Evolutionary conservation across 1,140 invertebrate species (phyloP).

Genomic region (Eueides isabella): DNA sequence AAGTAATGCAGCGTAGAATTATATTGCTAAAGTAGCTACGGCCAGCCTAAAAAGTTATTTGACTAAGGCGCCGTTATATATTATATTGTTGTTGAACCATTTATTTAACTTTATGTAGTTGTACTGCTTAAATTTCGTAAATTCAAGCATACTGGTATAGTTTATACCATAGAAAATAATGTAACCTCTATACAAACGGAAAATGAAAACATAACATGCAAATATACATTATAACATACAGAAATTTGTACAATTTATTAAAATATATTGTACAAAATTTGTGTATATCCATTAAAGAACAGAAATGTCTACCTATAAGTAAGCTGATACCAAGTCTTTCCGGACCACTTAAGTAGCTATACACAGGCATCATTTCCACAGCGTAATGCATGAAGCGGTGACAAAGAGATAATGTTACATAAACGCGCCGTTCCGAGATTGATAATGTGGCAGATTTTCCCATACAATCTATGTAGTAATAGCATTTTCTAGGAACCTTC

Average conservation of each 20-base stretch:
- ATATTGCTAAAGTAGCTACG: background rate
- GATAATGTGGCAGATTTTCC: slow-evolving; percentile 49
- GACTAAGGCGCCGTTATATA: background rate
- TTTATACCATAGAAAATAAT: background rate
- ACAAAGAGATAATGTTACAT: slow-evolving; percentile 49
- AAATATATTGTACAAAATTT: background rate
- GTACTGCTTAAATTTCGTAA: background rate
- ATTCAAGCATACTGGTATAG: background rate
- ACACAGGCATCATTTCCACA: slow-evolving; percentile 10
- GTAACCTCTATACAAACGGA: too few species aligned
- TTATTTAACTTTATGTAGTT: background rate
- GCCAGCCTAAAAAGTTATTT: background rate
- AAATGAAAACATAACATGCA: too few species aligned
- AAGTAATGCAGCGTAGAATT: background rate
- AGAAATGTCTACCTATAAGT: background rate
- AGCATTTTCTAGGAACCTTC: slow-evolving; percentile 42
- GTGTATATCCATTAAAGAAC: background rate
- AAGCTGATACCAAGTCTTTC: slow-evolving; percentile 14
- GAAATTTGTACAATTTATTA: background rate
- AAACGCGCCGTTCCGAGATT: slow-evolving; percentile 43
- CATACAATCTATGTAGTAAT: slow-evolving; percentile 44
- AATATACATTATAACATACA: background rate
- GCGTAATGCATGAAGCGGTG: slow-evolving; percentile 26
- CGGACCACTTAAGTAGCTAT: slow-evolving; percentile 18
- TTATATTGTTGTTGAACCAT: background rate